Base-by-base conservation (phyloP, 2,797 vertebrate genomes). In the Delichon dasypus region DNA sequence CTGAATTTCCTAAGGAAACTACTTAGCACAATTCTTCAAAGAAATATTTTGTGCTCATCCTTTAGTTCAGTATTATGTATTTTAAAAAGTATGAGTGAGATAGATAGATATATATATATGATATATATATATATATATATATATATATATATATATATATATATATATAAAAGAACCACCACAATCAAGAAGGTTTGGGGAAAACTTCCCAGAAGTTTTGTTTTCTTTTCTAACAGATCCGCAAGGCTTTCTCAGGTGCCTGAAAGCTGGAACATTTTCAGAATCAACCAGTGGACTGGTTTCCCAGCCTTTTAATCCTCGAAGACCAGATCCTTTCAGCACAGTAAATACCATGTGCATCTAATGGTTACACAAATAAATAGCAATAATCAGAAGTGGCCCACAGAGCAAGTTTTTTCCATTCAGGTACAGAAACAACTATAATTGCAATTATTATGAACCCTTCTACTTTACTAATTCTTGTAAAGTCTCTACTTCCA, bases 321-420 rank as follows among this genome's bases (percentile, higher is more conserved):
- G 0, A 36, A 76, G 26, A 90, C 13, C 25, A 89, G 27, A 58
- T 38, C 18, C 66, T 45, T 83, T 17, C 38, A 73, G 27, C n/a
- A 67, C 19, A 36, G 5, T 7, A 73, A 67, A 23, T 21, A 64
- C 21, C 17, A 16, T 1, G 14, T 18, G 29, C 23, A 26, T 16
- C 38, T 44, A 71, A 51, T 30, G 36, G 36, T 50, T 34, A 60
- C 36, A n/a, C 51, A 68, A 51, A 20, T 10, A 26, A 67, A 40
- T 0, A 60, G 12, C 1, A 50, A 34, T 5, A 42, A 29, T 21
- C 13, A 47, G 30, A 88, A 68, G 30, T 1, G 1, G 10, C 16
- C 25, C 40, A 61, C 18, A 18, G 36, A 26, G 29, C 7, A 73
- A 29, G 9, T 14, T 51, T 50, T 50, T 29, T 67, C 53, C 42